Base-by-base conservation (phyloP, 2,797 vertebrate species). In the Microchirus variegatus region DNA sequence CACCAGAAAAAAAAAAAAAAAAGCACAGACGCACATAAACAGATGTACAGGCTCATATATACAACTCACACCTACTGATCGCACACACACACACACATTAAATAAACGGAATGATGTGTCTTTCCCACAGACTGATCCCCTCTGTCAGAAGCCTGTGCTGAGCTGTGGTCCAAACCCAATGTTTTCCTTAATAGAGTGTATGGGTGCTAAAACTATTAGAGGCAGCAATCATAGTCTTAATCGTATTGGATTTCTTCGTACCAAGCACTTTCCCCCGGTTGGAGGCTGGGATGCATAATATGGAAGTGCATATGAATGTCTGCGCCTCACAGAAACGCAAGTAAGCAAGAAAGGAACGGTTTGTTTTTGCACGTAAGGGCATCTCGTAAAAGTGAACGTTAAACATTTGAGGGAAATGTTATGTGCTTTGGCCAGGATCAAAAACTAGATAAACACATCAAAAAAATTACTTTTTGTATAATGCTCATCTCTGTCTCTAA, bases 151-250 rank as follows among this genome's bases (percentile, higher is more conserved):
- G 78, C 47, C 42, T 77, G 22, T 10, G 41, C 63, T 69, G 77
- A 79, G 78, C 67, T 77, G 78, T 62, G 81, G 83, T 88, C 73
- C 77, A 83, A 87, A 85, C 80, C 86, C 75, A 89, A 72, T 84
- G 75, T 88, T 88, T 90, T 87, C 48, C 74, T 82, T 82, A 89
- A 87, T 85, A 77, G 69, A 82, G 65, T 78, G 81, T 78, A 73
- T 80, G 80, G 74, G 83, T 84, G 89, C 84, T 89, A 90, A 91
- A 89, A 85, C 87, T 83, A 86, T 90, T 88, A 89, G 67, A 85
- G 63, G 73, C 77, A 78, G 78, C 77, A 80, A 87, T 86, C 75
- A 79, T 77, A 66, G 81, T 75, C 76, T 83, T 85, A 82, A 89
- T 86, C 77, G 86, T 81, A 82, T 85, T 90, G 83, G 77, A 83